Evolutionary conservation across 1,140 invertebrate genomes (phyloP), one percentile per base, ranked within the genome.

Genomic region (Musca vetustissima): DNA sequence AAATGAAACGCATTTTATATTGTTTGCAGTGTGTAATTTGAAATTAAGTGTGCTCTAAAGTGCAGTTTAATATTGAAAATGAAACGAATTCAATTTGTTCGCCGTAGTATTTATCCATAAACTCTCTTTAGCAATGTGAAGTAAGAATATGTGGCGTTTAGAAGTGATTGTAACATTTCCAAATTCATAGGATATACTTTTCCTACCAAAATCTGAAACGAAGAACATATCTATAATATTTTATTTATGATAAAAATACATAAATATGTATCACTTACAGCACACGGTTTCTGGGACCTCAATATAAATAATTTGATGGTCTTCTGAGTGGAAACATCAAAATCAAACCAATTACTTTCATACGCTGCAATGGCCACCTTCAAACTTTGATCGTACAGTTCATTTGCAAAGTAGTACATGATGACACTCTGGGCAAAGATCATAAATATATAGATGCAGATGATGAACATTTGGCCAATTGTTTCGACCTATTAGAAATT

Each of bases 111-210:
- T 75, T 68, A 68, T 25, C 47, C 47, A 61, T 68, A 57, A 72
- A 79, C 72, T 69, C 78, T 73, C 70, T 74, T 71, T 72, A 80
- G 50, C 71, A 80, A 73, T 65, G 78, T 80, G 69, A 80, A 80
- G 72, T 77, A 80, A 53, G 78, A 77, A 73, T 80, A 80, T 64
- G 78, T 77, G 59, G 74, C 71, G 75, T 80, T 80, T 71, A 80
- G 50, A 69, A 80, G 69, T 69, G 74, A 76, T 70, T 78, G 78
- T 71, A 80, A 80, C 69, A 75, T 76, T 72, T 77, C 78, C 75
- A 80, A 76, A 75, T 76, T 77, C 78, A 80, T 80, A 70, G 76
- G 78, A 74, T 80, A 80, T 71, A 79, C 69, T 74, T 79, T 76
- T 66, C 74, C 78, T 53, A 73, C 71, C 73, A 72, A 73, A 73